These are phyloP conservation scores for Ascaphus truei DNA, from an alignment of 2,113 vertebrate species.

Conservation along the genomic window DNA sequence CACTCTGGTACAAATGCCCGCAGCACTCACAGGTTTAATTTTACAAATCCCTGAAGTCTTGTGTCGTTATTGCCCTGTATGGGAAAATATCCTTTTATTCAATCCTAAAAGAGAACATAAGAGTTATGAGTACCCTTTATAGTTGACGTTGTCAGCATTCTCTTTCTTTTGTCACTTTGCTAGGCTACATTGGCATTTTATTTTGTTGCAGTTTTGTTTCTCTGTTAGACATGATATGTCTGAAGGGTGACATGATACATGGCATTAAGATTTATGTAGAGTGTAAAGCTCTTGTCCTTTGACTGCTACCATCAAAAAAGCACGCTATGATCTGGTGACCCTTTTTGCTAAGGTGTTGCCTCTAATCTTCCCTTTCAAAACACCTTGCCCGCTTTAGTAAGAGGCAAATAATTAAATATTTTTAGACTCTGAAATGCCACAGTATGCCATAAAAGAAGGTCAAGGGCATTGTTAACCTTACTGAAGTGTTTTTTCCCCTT, in stretches of 20 bases:
- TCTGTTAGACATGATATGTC: constrained; percentile 24
- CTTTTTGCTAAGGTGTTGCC: not conserved
- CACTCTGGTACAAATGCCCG: too few relatives aligned
- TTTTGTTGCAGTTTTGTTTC: constrained; percentile 9
- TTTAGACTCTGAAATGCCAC: not conserved
- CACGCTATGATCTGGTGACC: constrained; percentile 2
- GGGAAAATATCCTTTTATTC: too few relatives aligned
- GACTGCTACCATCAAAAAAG: constrained; percentile 22
- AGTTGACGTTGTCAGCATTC: not conserved
- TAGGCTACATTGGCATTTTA: not conserved
- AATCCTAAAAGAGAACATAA: not conserved
- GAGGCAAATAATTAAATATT: constrained; percentile 18
- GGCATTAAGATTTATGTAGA: constrained; percentile 19
- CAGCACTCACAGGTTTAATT: too few relatives aligned
- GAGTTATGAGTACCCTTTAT: not conserved
- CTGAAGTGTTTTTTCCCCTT: not conserved
- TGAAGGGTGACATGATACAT: constrained; percentile 19
- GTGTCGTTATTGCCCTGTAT: too few relatives aligned
- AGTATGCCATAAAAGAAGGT: not conserved
- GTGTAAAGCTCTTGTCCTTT: constrained; percentile 28
- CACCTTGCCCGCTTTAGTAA: not conserved
- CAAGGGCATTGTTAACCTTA: not conserved
- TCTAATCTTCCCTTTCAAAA: constrained; percentile 13
- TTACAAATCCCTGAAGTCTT: too few relatives aligned
- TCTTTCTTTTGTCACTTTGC: not conserved